phyloP scores from a whole-genome alignment of 2,888 invertebrate species.

The Monoplex corrugatus region DNA sequence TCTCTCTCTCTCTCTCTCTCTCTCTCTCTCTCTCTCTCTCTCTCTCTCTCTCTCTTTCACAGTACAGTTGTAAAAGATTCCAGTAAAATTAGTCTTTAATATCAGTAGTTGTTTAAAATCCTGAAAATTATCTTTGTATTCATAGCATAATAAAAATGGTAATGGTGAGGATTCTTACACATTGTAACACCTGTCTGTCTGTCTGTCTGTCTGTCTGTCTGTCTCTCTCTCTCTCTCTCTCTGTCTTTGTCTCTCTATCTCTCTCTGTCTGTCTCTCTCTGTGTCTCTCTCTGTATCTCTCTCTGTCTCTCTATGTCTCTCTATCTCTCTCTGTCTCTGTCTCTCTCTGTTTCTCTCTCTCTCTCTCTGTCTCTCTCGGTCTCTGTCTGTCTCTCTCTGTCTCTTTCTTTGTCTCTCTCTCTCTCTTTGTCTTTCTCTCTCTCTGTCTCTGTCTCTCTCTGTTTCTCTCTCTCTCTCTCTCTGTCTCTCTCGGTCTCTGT shows the following conservation, averaged over 20 bases:
- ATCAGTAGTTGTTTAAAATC: no score
- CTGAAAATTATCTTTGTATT: no score
- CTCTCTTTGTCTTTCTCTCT: not conserved
- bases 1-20: no score
- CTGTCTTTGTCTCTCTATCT: not conserved
- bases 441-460: constrained; percentile 20
- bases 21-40: no score
- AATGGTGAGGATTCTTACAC: no score
- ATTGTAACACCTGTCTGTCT: constrained; percentile 43
- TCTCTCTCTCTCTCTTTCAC: no score
- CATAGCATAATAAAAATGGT: no score
- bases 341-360: no score
- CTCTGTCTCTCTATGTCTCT: constrained; percentile 43
- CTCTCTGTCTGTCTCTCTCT: constrained; percentile 16
- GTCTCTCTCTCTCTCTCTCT: constrained; percentile 8
- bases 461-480: not conserved
- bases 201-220: not conserved
- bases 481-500: not conserved
- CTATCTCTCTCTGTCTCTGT: constrained; percentile 3
- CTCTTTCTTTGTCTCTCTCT: not conserved
- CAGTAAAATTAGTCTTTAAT: no score
- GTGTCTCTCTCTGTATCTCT: constrained; percentile 21
- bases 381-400: no score
- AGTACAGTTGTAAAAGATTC: no score
- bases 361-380: no score